Percentiles rank a stretch among this genome's conserved stretches.
These are phyloP conservation scores for Campoplex capitator DNA, from an alignment of 2,888 invertebrate species.

Conservation along the genomic window DNA sequence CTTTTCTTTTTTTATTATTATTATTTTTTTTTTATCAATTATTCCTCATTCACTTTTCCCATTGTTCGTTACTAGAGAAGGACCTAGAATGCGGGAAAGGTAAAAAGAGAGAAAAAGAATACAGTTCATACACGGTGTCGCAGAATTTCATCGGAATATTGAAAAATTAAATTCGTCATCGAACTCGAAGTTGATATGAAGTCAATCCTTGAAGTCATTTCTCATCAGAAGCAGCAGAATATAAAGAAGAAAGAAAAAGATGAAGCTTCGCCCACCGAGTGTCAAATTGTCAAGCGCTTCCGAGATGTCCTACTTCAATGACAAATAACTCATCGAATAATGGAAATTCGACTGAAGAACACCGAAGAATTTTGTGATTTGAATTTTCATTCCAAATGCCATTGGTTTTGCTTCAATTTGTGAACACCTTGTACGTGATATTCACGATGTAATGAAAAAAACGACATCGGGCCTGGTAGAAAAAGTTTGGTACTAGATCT, in stretches of 20 bases:
- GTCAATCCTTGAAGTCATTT: neutral
- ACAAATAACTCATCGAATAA: neutral
- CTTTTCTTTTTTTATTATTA: neutral
- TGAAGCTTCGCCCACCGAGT: neutral
- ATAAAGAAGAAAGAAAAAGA: too few species aligned
- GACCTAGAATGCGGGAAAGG: neutral
- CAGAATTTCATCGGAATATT: neutral
- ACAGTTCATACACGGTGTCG: neutral
- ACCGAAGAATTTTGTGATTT: neutral
- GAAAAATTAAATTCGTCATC: neutral
- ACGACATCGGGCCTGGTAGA: neutral
- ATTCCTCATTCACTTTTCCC: conserved; percentile 54
- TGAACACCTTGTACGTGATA: neutral
- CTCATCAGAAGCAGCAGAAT: too few species aligned
- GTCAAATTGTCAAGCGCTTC: neutral
- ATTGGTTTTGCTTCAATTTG: neutral
- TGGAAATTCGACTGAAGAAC: neutral
- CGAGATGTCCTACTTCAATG: neutral
- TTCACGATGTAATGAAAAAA: neutral
- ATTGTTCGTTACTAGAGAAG: conserved; percentile 45
- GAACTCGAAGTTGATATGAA: conserved; percentile 16
- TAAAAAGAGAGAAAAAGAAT: neutral
- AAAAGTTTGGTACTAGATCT: conserved; percentile 56
- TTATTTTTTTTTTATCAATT: conserved; percentile 23
- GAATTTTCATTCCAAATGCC: neutral